Base-by-base conservation (phyloP, 2,113 vertebrate species). In the Romanogobio albipinnatus region DNA sequence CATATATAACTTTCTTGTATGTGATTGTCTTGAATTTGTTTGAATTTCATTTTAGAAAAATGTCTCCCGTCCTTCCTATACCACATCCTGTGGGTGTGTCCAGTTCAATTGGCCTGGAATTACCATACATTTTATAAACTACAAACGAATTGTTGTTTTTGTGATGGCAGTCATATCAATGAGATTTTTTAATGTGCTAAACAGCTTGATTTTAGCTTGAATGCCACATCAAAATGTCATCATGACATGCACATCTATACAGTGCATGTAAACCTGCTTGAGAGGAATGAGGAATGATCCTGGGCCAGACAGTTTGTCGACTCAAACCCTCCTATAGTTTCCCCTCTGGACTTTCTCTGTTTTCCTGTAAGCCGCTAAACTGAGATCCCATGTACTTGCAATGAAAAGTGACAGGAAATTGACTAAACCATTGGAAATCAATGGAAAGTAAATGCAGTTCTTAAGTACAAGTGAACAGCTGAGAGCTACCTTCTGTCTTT, bases 391-490 rank as follows among this genome's bases (percentile, higher is more conserved):
- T 94, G 96, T 96, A 92, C 93, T 95, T 95, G 96, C 97, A 97
- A 99, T 98, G 93, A 96, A 96, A 98, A 98, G 96, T 99, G 97
- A 98, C 97, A 97, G 96, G 96, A 96, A 98, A 98, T 95, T 97
- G 97, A 98, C 96, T 95, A 88, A 96, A 96, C 93, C 96, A 98
- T 98, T 97, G 97, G 97, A 97, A 99, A 99, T 99, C 98, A 99
- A 99, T 98, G 95, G 94, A 94, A 96, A 97, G 96, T 97, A 99
- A 99, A 98, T 98, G 97, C 95, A 95, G 96, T 97, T 96, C 96
- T 96, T 98, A 98, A 99, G 96, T 97, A 97, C 96, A 98, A 98
- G 96, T 97, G 97, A 99, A 96, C 95, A 97, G 96, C 96, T 96
- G 96, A 97, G 96, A 95, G 96, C 96, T 95, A 95, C 96, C 94